phyloP scores from a whole-genome alignment of 1,140 invertebrate species.

The Arctopsyche grandis region DNA sequence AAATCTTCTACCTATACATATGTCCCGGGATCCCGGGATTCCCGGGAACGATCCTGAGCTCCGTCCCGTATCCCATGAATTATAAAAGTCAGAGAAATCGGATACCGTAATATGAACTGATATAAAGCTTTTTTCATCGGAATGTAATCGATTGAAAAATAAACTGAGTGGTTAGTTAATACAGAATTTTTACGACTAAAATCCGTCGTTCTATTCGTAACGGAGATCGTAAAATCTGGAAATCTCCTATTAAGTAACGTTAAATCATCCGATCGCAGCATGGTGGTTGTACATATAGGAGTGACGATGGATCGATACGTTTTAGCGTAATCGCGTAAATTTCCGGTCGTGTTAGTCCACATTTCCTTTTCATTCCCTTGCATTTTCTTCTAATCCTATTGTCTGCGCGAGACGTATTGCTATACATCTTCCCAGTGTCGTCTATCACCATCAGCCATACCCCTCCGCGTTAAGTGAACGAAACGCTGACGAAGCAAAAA shows the following conservation, averaged over 20 bases:
- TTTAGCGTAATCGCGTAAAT: constrained; percentile 35
- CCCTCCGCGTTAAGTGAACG: neutral
- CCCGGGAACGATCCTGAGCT: too few relatives aligned
- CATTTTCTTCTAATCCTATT: constrained; percentile 30
- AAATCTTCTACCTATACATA: too few relatives aligned
- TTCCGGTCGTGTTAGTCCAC: constrained; percentile 11
- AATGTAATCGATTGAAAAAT: too few relatives aligned
- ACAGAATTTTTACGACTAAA: too few relatives aligned
- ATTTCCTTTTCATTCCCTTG: constrained; percentile 3
- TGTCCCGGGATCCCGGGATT: too few relatives aligned
- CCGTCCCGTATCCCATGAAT: too few relatives aligned
- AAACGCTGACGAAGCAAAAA: neutral
- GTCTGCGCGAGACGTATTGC: neutral
- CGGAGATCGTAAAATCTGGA: neutral
- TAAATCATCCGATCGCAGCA: too few relatives aligned
- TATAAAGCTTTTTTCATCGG: too few relatives aligned
- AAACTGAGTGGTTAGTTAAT: too few relatives aligned
- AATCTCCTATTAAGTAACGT: neutral
- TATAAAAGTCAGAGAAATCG: too few relatives aligned
- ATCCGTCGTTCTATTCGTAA: neutral
- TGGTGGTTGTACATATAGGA: too few relatives aligned
- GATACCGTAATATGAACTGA: too few relatives aligned
- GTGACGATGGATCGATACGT: constrained; percentile 20
- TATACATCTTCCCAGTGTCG: neutral
- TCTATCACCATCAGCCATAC: constrained; percentile 9